Conservation (phyloP, 2,113 vertebrate species). For the Heteronetta atricapilla region DNA sequence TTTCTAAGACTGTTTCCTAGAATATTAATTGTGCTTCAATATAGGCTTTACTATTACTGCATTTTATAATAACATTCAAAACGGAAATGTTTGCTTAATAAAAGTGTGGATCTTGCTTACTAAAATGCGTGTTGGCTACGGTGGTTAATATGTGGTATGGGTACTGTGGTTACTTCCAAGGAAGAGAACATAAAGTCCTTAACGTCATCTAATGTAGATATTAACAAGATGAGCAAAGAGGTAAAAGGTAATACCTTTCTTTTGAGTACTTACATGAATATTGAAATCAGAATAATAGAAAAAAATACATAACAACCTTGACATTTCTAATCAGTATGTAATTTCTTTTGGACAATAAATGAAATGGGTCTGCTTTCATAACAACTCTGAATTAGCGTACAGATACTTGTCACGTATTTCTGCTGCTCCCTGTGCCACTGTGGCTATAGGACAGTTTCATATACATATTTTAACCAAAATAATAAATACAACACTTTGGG, state of each 20-base stretch:
- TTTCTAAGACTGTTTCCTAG: neutral
- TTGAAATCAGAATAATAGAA: neutral
- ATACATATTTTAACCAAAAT: accelerated
- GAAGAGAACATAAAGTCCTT: conserved; percentile 61
- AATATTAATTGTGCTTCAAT: neutral
- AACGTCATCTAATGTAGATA: conserved; percentile 78
- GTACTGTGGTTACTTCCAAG: neutral
- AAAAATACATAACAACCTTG: neutral
- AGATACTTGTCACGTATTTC: neutral
- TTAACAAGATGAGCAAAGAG: conserved; percentile 89
- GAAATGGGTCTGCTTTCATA: neutral
- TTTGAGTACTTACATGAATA: neutral
- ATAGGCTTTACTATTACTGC: neutral
- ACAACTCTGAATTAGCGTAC: neutral
- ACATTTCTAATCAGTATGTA: neutral
- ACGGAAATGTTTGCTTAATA: neutral
- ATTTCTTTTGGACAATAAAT: neutral
- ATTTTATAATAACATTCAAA: neutral
- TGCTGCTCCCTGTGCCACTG: neutral
- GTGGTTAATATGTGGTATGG: neutral
- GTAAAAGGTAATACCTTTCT: conserved; percentile 81
- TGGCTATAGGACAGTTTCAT: neutral
- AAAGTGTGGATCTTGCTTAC: neutral
- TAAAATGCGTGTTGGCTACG: neutral
- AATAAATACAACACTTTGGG: neutral